Conservation (phyloP, 2,797 vertebrate species). For the Oryzias sinensis region DNA sequence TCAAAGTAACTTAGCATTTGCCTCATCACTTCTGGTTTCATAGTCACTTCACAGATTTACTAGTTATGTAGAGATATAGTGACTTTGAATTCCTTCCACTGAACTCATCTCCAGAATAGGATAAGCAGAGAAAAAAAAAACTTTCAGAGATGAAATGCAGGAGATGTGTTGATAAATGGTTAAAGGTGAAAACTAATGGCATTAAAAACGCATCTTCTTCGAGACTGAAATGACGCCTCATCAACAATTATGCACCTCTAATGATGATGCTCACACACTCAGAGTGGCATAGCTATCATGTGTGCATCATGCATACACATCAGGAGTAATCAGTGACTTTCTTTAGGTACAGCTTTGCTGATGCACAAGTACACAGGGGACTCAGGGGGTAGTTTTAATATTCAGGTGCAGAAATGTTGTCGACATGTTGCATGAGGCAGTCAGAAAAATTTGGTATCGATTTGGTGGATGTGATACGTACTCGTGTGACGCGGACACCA, state of each 20-base stretch:
- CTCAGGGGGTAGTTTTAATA: slow-evolving; percentile 47
- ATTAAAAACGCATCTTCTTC: too few species aligned
- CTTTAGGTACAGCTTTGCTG: slow-evolving; percentile 42
- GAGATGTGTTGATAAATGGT: too few species aligned
- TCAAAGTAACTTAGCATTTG: too few species aligned
- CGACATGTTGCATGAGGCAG: slow-evolving; percentile 47
- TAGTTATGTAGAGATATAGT: too few species aligned
- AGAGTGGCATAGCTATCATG: slow-evolving; percentile 71
- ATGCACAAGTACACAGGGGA: slow-evolving; percentile 13
- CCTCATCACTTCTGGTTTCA: too few species aligned
- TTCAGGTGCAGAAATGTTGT: slow-evolving; percentile 46
- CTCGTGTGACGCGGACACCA: slow-evolving; percentile 40
- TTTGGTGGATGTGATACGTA: slow-evolving; percentile 54
- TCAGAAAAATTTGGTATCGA: slow-evolving; percentile 58
- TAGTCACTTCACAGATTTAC: too few species aligned
- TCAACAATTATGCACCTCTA: neutral
- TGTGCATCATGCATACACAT: slow-evolving; percentile 76
- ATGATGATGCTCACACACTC: slow-evolving; percentile 53
- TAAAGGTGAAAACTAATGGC: too few species aligned
- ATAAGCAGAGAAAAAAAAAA: too few species aligned
- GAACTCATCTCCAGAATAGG: too few species aligned
- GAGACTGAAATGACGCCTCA: neutral
- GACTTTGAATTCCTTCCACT: too few species aligned
- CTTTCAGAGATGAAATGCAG: too few species aligned
- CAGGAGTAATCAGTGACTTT: slow-evolving; percentile 74